Conservation (phyloP, 1,140 invertebrate species). For the Carcinoscorpius rotundicauda region DNA sequence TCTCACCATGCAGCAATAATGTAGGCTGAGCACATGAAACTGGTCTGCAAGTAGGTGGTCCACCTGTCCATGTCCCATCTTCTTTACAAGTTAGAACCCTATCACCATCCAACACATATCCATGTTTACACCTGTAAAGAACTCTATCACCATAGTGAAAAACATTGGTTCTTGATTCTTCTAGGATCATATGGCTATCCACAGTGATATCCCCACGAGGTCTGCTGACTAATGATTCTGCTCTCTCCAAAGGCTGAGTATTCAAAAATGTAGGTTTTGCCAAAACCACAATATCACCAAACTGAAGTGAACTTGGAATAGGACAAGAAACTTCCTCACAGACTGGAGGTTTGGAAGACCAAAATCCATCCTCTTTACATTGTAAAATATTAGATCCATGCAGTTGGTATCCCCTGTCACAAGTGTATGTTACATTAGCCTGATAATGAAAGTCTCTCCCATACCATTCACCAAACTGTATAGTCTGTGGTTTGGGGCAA, state of each 20-base stretch:
- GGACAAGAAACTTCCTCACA: slow-evolving; percentile 28
- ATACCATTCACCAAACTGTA: slow-evolving; percentile 9
- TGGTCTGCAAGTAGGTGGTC: slow-evolving; percentile 61
- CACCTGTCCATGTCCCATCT: slow-evolving; percentile 54
- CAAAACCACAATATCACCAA: slow-evolving; percentile 16
- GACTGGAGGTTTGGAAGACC: slow-evolving; percentile 19
- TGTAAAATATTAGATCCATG: slow-evolving; percentile 13
- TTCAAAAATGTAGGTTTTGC: not conserved
- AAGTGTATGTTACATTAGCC: slow-evolving; percentile 30
- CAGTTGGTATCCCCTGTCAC: slow-evolving; percentile 33
- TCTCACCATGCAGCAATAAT: slow-evolving; percentile 63
- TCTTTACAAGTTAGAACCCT: slow-evolving; percentile 43
- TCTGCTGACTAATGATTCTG: not conserved
- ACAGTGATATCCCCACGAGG: slow-evolving; percentile 17
- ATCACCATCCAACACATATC: slow-evolving; percentile 52
- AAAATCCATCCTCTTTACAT: slow-evolving; percentile 13
- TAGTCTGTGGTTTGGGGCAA: slow-evolving; percentile 21
- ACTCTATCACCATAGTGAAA: slow-evolving; percentile 44
- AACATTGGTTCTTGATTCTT: slow-evolving; percentile 13
- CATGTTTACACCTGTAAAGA: slow-evolving; percentile 66
- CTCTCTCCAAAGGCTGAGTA: not conserved
- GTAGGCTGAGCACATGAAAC: slow-evolving; percentile 34
- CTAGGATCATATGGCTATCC: slow-evolving; percentile 13
- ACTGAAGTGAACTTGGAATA: slow-evolving; percentile 17
- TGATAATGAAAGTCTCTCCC: slow-evolving; percentile 15